Conservation (phyloP, 2,888 invertebrate genomes). For the Hydropsyche betteni region DNA sequence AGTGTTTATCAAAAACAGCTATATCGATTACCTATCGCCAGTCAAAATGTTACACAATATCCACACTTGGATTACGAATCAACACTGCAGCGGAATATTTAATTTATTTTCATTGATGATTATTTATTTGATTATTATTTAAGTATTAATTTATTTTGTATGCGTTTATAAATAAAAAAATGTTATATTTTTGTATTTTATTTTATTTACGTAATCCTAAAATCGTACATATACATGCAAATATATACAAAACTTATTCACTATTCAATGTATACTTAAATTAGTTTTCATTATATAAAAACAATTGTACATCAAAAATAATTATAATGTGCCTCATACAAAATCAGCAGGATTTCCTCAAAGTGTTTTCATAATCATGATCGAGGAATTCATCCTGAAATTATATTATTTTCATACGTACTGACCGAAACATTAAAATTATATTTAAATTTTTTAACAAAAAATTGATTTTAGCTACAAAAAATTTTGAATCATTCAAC, state of each 20-base stretch:
- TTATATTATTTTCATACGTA: conserved; percentile 55
- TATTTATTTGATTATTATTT: conserved; percentile 8
- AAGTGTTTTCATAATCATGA: conserved; percentile 43
- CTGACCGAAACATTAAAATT: conserved; percentile 23
- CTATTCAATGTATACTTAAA: conserved; percentile 2
- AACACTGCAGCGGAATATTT: conserved; percentile 44
- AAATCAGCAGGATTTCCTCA: conserved; percentile 66
- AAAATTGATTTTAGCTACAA: not conserved
- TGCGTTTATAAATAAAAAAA: conserved; percentile 26
- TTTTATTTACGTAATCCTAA: conserved; percentile 24
- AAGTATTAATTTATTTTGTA: conserved; percentile 25
- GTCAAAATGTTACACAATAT: conserved; percentile 48
- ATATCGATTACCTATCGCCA: not conserved
- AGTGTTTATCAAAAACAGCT: conserved; percentile 3
- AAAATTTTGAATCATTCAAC: too few species aligned
- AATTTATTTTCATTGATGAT: conserved; percentile 1
- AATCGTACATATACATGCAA: not conserved
- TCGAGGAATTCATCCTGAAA: conserved; percentile 66
- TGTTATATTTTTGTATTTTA: conserved; percentile 20
- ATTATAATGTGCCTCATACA: conserved; percentile 57
- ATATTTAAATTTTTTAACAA: not conserved
- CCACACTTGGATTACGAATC: conserved; percentile 48
- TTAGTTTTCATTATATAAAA: conserved; percentile 25
- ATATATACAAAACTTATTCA: conserved; percentile 34
- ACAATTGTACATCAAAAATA: conserved; percentile 11